Evolutionary conservation across 2,797 vertebrate species (phyloP).

Genomic region (Fistularia commersonii): DNA sequence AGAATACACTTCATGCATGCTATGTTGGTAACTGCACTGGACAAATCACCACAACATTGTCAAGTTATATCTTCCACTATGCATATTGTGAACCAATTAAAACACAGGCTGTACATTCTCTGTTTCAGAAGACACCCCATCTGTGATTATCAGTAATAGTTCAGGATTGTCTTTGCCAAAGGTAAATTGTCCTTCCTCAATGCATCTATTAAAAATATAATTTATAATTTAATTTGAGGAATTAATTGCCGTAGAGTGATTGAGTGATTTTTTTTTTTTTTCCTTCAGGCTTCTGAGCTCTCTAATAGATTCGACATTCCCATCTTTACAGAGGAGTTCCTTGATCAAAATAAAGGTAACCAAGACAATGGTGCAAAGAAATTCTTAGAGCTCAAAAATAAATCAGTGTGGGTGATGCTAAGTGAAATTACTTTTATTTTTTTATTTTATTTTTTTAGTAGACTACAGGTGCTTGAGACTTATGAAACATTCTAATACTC

Average conservation of each 20-base stretch:
- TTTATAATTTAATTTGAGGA: not conserved
- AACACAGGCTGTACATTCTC: not conserved
- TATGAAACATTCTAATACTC: no score
- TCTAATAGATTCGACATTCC: constrained; percentile 88
- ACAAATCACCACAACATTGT: not conserved
- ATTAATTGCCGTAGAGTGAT: not conserved
- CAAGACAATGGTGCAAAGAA: no score
- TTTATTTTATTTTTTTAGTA: no score
- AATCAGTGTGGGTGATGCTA: not conserved
- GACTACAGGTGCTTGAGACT: no score
- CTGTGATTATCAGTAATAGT: constrained; percentile 69
- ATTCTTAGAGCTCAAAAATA: not conserved
- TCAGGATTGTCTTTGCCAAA: constrained; percentile 68
- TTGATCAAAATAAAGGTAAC: constrained; percentile 98
- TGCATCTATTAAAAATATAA: not conserved
- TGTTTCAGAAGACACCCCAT: constrained; percentile 74
- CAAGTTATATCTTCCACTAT: not conserved
- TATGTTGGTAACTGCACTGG: not conserved
- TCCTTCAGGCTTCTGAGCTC: constrained; percentile 75
- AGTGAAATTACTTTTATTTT: no score
- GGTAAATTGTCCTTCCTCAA: constrained; percentile 47
- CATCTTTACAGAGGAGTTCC: constrained; percentile 97
- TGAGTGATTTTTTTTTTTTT: not conserved
- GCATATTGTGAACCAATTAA: no score
- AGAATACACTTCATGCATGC: not conserved